Percentiles rank a stretch among this genome's conserved stretches.
Evolutionary conservation across 2,888 invertebrate species (phyloP).

Genomic region (Ischnura elegans): DNA sequence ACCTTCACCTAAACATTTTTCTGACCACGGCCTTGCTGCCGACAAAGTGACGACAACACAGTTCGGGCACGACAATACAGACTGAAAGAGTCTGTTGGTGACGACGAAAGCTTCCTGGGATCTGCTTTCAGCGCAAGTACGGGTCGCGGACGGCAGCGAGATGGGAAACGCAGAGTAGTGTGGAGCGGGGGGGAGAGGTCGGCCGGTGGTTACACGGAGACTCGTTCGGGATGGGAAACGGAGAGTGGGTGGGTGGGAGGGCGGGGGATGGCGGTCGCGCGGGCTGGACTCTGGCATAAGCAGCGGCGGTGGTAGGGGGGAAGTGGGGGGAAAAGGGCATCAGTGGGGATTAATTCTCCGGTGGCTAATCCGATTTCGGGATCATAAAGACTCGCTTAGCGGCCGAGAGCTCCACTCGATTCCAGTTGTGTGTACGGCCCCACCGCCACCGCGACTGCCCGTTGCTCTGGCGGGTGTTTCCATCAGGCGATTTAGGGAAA

Average conservation of each 20-base stretch:
- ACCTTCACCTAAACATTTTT: too few species aligned
- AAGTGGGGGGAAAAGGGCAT: conserved; percentile 1
- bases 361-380: conserved; percentile 65
- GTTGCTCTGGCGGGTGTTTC: not conserved
- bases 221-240: not conserved
- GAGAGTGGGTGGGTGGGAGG: not conserved
- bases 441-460: not conserved
- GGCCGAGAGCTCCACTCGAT: conserved; percentile 45
- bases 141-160: not conserved
- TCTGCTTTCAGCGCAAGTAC: not conserved
- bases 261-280: not conserved
- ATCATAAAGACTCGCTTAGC: conserved; percentile 67
- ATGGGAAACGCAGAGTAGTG: not conserved
- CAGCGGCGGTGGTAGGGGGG: not conserved
- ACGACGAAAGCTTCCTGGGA: not conserved
- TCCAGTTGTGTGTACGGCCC: conserved; percentile 13
- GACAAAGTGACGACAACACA: too few species aligned
- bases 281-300: too few species aligned
- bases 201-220: not conserved
- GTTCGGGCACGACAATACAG: too few species aligned
- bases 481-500: conserved; percentile 48
- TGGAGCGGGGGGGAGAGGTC: too few species aligned
- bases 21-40: too few species aligned
- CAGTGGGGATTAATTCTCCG: conserved; percentile 57
- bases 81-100: not conserved